Evolutionary conservation across 2,888 invertebrate species (phyloP), one percentile per base, ranked within the genome.

Genomic region (Coenonympha arcania): DNA sequence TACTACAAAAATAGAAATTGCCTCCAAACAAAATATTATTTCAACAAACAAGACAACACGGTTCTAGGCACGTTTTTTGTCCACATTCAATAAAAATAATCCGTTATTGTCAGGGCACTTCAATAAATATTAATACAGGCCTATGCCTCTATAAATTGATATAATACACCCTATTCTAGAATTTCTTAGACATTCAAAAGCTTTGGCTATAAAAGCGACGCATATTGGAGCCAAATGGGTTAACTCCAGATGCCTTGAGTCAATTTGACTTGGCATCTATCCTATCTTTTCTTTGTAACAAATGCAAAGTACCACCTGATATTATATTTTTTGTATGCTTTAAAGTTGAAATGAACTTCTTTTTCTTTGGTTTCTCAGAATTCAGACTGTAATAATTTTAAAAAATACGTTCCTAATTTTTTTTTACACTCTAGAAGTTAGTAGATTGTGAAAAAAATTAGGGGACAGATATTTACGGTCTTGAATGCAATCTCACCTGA

Each of bases 261-360:
- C 54, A 57, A 57, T 54, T 54, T 56, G 50, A 57, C 59, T 60
- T 60, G 60, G 60, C 59, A 59, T 55, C 50, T 50, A 47, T 54
- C 53, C 54, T 45, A 48, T 50, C 50, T n/a, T 58, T 39, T 37
- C 42, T 39, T 28, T 33, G 34, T 30, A 52, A 39, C 45, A 43
- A 53, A 46, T 31, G 18, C 26, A 28, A 16, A 28, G 20, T 15
- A 24, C 16, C 20, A 41, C 30, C 41, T 31, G 41, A 41, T 41
- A 15, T 24, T 39, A 2, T 39, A 39, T 8, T 39, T 39, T 9
- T 15, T 15, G 13, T n/a, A n/a, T n/a, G n/a, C n/a, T n/a, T n/a
- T n/a, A n/a, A n/a, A n/a, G n/a, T n/a, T n/a, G n/a, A n/a, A n/a
- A n/a, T n/a, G n/a, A n/a, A n/a, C n/a, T n/a, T n/a, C n/a, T n/a